Conservation (phyloP, 1,140 invertebrate species). For the Ganaspis sp. region DNA sequence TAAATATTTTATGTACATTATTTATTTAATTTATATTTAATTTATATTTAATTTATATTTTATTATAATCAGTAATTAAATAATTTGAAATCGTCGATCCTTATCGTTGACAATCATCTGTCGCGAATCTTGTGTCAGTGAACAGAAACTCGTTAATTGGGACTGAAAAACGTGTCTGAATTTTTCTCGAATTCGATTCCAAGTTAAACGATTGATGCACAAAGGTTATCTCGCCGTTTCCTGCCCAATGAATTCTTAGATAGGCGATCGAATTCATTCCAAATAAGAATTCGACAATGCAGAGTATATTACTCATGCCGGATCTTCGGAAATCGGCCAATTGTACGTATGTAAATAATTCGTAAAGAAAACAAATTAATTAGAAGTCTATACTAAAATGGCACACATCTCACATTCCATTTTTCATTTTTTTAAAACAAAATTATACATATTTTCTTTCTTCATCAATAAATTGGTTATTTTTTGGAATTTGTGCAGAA, state of each 20-base stretch:
- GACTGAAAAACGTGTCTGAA: background rate
- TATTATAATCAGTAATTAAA: too few species aligned
- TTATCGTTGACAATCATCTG: constrained; percentile 40
- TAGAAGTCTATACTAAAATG: constrained; percentile 41
- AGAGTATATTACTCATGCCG: constrained; percentile 51
- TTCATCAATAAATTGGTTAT: too few species aligned
- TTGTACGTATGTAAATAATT: constrained; percentile 63
- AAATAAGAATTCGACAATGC: constrained; percentile 37
- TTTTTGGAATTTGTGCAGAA: too few species aligned
- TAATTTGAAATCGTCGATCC: constrained; percentile 20
- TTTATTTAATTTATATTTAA: too few species aligned
- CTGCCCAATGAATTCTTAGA: constrained; percentile 55
- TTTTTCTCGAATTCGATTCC: constrained; percentile 47
- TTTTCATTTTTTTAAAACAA: constrained; percentile 54
- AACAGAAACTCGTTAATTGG: constrained; percentile 35
- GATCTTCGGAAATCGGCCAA: constrained; percentile 54
- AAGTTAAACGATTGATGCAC: constrained; percentile 58
- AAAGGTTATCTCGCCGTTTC: constrained; percentile 62
- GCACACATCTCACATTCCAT: constrained; percentile 57
- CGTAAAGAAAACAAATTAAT: constrained; percentile 37
- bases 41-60: too few species aligned
- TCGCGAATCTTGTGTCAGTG: background rate
- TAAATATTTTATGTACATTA: too few species aligned
- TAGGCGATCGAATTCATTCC: constrained; percentile 53
- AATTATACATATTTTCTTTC: too few species aligned